phyloP scores from a whole-genome alignment of 2,113 vertebrate species.

The Nymphicus hollandicus region DNA sequence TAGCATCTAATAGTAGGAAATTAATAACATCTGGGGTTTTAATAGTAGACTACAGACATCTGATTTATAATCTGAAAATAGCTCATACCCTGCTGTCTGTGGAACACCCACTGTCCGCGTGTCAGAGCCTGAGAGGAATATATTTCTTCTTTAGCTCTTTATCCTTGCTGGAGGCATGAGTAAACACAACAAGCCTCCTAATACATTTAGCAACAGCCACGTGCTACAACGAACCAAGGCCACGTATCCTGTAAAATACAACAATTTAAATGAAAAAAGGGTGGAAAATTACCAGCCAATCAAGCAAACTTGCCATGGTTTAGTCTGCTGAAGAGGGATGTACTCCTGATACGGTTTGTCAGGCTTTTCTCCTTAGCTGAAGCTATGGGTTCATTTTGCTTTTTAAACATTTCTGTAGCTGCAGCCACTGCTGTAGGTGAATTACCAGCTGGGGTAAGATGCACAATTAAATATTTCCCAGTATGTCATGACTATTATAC shows the following conservation, averaged over 20 bases:
- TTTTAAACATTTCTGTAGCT: not conserved
- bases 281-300: not conserved
- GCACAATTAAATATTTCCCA: not conserved
- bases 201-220: not conserved
- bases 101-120: not conserved
- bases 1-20: not conserved
- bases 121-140: not conserved
- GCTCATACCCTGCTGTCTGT: not conserved
- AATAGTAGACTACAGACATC: not conserved
- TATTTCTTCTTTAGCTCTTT: not conserved
- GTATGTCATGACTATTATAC: not conserved
- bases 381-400: not conserved
- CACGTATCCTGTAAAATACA: not conserved
- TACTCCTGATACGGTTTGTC: not conserved
- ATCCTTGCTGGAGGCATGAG: constrained; percentile 1
- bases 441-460: not conserved
- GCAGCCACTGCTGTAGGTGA: not conserved
- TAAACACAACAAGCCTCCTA: not conserved
- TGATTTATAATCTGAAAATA: constrained; percentile 6
- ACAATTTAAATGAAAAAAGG: not conserved
- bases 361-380: not conserved
- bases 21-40: not conserved
- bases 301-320: not conserved
- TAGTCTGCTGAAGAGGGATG: not conserved
- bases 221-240: not conserved